A percentile compares a stretch with the other conserved stretches of the same genome.
phyloP scores from a whole-genome alignment of 2,797 vertebrate species.

The Sebastes minor region DNA sequence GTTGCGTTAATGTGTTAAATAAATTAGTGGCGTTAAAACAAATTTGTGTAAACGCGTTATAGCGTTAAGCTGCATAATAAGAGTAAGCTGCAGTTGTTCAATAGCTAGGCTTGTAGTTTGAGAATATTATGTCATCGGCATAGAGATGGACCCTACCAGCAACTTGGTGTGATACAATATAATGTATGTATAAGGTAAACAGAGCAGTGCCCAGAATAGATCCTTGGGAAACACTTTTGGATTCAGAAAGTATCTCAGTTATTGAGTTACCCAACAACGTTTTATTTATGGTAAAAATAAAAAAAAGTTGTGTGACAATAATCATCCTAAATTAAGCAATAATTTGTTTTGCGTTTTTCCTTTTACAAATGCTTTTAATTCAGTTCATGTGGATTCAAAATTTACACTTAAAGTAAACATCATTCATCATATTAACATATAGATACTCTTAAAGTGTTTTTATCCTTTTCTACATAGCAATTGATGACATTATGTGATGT shows the following conservation, averaged over 20 bases:
- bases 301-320: neutral
- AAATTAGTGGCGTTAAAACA: too few species aligned
- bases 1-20: too few species aligned
- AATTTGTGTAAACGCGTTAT: too few species aligned
- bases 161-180: neutral
- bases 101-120: neutral
- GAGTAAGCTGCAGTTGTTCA: neutral
- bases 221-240: neutral
- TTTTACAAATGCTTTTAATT: neutral
- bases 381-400: neutral
- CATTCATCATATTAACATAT: neutral
- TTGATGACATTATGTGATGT: neutral
- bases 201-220: neutral
- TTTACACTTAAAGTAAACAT: neutral
- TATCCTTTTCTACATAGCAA: neutral
- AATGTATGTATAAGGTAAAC: neutral
- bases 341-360: neutral
- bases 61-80: neutral
- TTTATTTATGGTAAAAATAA: neutral
- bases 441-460: neutral
- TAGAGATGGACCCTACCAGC: neutral
- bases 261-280: neutral
- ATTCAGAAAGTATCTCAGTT: neutral
- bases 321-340: neutral
- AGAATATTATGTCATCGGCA: neutral